Evolutionary conservation across 2,113 vertebrate genomes (phyloP).

Genomic region (Ciconia maguari): DNA sequence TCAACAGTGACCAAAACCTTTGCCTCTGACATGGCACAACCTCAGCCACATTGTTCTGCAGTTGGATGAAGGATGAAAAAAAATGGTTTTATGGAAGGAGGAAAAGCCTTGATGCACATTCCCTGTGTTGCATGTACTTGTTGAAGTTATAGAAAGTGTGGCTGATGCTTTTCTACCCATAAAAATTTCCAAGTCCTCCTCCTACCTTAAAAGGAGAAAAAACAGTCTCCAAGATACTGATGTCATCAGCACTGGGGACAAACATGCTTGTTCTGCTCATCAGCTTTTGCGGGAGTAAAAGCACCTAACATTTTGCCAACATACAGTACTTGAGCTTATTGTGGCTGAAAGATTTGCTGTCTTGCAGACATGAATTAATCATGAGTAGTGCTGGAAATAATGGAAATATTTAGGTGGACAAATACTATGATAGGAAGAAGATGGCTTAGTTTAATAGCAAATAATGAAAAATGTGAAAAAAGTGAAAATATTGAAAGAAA

Average conservation of each 20-base stretch:
- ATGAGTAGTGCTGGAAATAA: background rate
- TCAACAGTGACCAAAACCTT: background rate
- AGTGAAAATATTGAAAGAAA: background rate
- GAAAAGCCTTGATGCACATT: background rate
- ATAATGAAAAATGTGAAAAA: background rate
- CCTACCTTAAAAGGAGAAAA: background rate
- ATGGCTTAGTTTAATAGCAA: background rate
- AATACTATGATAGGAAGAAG: background rate
- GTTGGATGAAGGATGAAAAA: background rate
- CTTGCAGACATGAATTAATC: background rate
- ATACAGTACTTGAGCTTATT: background rate
- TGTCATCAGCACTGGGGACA: background rate
- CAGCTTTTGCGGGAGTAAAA: background rate
- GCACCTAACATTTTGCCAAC: background rate
- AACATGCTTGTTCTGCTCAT: background rate
- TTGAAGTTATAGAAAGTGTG: background rate
- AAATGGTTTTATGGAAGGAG: background rate
- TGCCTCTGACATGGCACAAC: background rate
- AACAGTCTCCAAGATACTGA: background rate
- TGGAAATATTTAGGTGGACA: background rate
- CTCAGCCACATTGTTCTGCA: background rate
- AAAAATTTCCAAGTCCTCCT: background rate
- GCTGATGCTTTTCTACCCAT: background rate
- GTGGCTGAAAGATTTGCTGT: background rate
- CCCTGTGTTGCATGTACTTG: background rate